A percentile compares a stretch with the other conserved stretches of the same genome.
Conservation (phyloP, 2,888 invertebrate species). For the Gymnoscelis rufifasciata region DNA sequence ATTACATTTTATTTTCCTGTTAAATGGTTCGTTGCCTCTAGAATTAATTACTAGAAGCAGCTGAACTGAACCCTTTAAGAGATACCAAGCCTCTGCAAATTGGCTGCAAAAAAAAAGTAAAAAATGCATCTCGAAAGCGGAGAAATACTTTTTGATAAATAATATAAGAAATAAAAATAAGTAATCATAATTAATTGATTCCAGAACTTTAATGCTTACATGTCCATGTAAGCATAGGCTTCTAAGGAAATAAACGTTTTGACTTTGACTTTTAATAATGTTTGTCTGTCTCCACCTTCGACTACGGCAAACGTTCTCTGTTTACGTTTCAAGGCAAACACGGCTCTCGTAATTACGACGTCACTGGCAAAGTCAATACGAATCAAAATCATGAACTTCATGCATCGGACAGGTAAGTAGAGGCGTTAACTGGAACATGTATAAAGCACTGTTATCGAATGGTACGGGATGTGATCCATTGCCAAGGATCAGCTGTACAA, state of each 20-base stretch:
- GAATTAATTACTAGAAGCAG: conserved; percentile 16
- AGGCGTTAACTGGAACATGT: too few species aligned
- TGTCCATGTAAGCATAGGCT: too few species aligned
- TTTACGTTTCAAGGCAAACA: conserved; percentile 31
- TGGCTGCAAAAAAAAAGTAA: conserved; percentile 1
- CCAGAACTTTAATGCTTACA: too few species aligned
- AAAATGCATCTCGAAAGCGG: not conserved
- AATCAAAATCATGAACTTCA: conserved; percentile 33
- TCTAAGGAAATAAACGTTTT: too few species aligned
- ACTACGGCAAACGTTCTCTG: conserved; percentile 28
- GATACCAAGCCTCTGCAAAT: conserved; percentile 1
- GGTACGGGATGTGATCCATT: too few species aligned
- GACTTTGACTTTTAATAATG: too few species aligned
- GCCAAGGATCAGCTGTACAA: not conserved
- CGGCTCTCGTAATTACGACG: conserved; percentile 37
- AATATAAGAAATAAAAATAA: too few species aligned
- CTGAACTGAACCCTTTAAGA: not conserved
- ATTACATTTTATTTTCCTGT: too few species aligned
- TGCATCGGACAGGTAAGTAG: conserved; percentile 16
- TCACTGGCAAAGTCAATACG: conserved; percentile 34
- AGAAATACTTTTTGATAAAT: conserved; percentile 14
- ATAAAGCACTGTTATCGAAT: conserved; percentile 2
- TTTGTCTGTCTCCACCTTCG: too few species aligned
- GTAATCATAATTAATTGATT: too few species aligned
- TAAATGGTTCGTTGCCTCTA: conserved; percentile 22